Evolutionary conservation across 1,140 invertebrate genomes (phyloP).

Genomic region (Apocrypta bakeri): DNA sequence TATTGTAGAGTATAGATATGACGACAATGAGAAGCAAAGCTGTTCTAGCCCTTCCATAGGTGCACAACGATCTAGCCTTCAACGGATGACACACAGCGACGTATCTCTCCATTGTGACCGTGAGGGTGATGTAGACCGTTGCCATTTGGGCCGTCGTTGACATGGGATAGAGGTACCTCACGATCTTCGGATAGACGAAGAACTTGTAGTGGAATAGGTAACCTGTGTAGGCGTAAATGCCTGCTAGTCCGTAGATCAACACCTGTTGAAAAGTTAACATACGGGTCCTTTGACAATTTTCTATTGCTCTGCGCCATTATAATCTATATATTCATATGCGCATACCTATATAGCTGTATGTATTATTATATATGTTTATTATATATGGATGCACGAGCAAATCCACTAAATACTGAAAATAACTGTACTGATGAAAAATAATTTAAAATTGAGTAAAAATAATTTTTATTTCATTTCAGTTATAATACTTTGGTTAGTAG

Average conservation of each 20-base stretch:
- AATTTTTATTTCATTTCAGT: no score
- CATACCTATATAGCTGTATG: no score
- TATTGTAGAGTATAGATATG: constrained; percentile 91
- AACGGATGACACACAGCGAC: constrained; percentile 97
- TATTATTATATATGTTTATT: no score
- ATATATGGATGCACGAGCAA: no score
- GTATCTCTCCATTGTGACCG: constrained; percentile 96
- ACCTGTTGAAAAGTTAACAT: constrained; percentile 70
- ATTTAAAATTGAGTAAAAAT: no score
- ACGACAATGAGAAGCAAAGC: constrained; percentile 89
- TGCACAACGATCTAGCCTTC: constrained; percentile 90
- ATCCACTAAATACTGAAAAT: no score
- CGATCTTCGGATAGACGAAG: constrained; percentile 86
- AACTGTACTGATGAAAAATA: no score
- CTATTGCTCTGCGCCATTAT: no score
- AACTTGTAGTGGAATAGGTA: constrained; percentile 86
- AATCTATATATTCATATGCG: no score
- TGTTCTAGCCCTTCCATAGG: constrained; percentile 89
- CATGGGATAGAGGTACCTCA: constrained; percentile 89
- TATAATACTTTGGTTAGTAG: no score
- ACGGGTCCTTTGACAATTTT: no score
- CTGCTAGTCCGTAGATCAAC: constrained; percentile 89
- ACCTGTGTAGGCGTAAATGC: constrained; percentile 87
- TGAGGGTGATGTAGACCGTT: constrained; percentile 95
- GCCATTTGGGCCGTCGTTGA: constrained; percentile 93